Percentiles rank a stretch among this genome's conserved stretches.
Conservation (phyloP, 2,113 vertebrate genomes). For the Pseudorhombus dupliciocellatus region DNA sequence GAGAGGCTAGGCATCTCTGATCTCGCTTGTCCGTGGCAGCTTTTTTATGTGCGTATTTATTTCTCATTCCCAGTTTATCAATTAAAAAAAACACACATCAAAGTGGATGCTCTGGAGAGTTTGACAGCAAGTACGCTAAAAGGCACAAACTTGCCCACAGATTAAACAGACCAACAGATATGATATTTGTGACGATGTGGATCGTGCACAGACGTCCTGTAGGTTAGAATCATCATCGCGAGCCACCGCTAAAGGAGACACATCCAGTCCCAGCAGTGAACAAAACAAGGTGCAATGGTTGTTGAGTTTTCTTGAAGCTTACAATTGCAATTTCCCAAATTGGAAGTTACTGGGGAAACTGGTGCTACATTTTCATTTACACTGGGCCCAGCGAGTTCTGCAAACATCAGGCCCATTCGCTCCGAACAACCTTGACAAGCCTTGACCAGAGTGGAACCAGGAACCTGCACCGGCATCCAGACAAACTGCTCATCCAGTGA, state of each 20-base stretch:
- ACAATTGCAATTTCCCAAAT: too few species aligned
- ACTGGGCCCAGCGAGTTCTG: too few species aligned
- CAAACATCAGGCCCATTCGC: too few species aligned
- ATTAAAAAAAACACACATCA: conserved; percentile 53
- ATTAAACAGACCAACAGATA: conserved; percentile 28
- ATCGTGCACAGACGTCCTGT: neutral
- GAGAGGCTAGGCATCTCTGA: conserved; percentile 27
- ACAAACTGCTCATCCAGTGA: too few species aligned
- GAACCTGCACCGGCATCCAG: too few species aligned
- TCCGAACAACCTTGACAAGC: too few species aligned
- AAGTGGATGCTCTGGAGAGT: conserved; percentile 33
- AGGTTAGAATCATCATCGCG: neutral
- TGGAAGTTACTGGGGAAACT: too few species aligned
- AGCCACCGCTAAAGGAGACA: neutral
- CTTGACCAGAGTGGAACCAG: too few species aligned
- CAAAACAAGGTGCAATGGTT: too few species aligned
- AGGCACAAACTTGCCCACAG: conserved; percentile 1
- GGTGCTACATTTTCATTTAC: too few species aligned
- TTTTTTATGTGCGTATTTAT: conserved; percentile 42
- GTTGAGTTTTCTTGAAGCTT: too few species aligned
- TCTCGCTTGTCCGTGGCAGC: conserved; percentile 25
- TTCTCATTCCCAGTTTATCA: conserved; percentile 43
- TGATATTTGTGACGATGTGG: neutral
- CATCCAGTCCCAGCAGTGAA: too few species aligned
- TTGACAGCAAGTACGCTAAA: conserved; percentile 21